Evolutionary conservation across 2,113 vertebrate genomes (phyloP).

Genomic region (Miniopterus natalensis): DNA sequence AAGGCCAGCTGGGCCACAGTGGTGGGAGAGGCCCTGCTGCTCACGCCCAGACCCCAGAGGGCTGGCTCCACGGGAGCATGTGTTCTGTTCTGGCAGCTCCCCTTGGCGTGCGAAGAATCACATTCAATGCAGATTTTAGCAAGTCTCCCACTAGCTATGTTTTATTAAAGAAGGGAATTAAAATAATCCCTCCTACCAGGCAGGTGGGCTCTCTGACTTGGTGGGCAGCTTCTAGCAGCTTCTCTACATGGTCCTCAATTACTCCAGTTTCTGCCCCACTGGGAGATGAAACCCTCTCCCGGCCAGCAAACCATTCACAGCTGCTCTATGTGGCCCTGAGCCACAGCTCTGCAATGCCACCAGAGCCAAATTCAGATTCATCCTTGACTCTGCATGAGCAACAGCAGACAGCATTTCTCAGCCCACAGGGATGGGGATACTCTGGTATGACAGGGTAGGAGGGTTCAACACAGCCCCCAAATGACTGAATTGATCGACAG

Average conservation of each 20-base stretch:
- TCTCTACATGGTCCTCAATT: slow-evolving; percentile 10
- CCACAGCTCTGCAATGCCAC: not conserved
- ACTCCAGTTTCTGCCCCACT: not conserved
- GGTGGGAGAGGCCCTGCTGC: not conserved
- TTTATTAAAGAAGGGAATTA: slow-evolving; percentile 17
- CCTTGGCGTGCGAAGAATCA: not conserved
- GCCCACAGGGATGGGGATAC: not conserved
- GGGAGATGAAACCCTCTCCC: not conserved
- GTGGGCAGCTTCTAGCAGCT: slow-evolving; percentile 52
- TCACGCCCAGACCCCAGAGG: not conserved
- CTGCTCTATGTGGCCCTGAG: slow-evolving; percentile 10
- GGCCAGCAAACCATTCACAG: not conserved
- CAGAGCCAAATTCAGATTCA: slow-evolving; percentile 31
- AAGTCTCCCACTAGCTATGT: slow-evolving; percentile 38
- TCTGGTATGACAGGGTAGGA: not conserved
- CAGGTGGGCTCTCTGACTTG: not conserved
- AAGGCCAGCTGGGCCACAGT: not conserved
- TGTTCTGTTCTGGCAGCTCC: not conserved
- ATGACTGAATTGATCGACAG: not conserved
- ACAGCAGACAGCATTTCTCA: not conserved
- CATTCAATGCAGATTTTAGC: slow-evolving; percentile 56
- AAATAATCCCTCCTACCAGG: slow-evolving; percentile 24
- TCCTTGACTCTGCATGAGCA: slow-evolving; percentile 1
- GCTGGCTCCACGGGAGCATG: not conserved
- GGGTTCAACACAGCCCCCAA: not conserved